phyloP scores from a whole-genome alignment of 2,888 invertebrate genomes.

The Conomelus anceps region DNA sequence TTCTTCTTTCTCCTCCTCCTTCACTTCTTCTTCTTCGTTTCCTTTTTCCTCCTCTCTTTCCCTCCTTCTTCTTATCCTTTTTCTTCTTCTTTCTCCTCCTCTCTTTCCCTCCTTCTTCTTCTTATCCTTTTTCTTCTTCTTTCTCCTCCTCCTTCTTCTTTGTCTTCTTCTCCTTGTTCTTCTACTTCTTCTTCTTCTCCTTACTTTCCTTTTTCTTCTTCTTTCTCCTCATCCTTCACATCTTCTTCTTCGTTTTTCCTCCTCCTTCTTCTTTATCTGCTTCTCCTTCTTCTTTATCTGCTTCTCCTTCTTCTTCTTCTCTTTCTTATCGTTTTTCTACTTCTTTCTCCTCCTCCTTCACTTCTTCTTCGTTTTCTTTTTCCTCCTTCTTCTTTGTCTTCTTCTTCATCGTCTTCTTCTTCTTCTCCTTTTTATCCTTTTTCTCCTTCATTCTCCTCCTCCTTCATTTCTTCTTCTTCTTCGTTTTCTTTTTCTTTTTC shows the following conservation, averaged over 20 bases:
- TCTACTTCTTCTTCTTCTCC: not conserved
- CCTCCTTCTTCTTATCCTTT: not conserved
- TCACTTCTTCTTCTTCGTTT: not conserved
- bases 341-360: not conserved
- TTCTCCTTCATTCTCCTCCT: too few relatives aligned
- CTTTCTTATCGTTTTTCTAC: not conserved
- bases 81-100: not conserved
- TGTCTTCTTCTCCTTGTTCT: not conserved
- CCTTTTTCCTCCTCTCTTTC: not conserved
- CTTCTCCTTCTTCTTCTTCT: not conserved
- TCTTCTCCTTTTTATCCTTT: too few relatives aligned
- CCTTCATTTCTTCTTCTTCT: too few relatives aligned
- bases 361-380: too few relatives aligned
- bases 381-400: too few relatives aligned
- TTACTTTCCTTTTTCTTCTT: not conserved
- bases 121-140: too few relatives aligned
- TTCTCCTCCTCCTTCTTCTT: too few relatives aligned
- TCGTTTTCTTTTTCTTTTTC: too few relatives aligned
- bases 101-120: too few relatives aligned
- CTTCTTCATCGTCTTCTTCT: too few relatives aligned
- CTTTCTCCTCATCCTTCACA: not conserved
- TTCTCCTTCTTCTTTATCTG: not conserved
- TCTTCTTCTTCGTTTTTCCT: not conserved
- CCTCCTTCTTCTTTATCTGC: not conserved
- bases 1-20: not conserved